Base-by-base conservation (phyloP, 2,113 vertebrate species). In the Sinocyclocheilus maitianheensis region DNA sequence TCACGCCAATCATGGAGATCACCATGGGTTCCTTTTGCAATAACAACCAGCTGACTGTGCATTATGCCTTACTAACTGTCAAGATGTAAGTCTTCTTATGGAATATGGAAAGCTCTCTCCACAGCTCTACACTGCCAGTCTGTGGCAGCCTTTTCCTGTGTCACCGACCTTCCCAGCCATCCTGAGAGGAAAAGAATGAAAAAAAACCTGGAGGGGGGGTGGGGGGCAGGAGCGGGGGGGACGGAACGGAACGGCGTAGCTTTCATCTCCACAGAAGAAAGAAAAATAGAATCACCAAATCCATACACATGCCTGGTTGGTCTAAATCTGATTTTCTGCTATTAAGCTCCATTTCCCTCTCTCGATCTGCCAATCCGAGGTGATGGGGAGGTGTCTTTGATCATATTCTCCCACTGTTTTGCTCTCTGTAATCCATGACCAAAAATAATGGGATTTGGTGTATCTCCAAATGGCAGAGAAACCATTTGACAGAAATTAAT, bases 241-340 rank as follows among this genome's bases (percentile, higher is more conserved):
- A 1, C 6, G 7, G 40, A 6, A 8, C 7, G 9, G 9, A 46
- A 53, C 20, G 46, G 67, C 24, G 26, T 40, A 80, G 83, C 85
- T 87, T 89, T 89, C 85, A 90, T 90, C 83, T 89, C 34, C 2
- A 48, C 81, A 87, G 10, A 89, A 80, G 80, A 85, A 88, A 85
- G 43, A 46, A 79, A 75, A 65, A 77, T 34, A 81, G 84, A 86
- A 87, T 88, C 69, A 81, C 48, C 67, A 81, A 72, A 89, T 87
- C 67, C 88, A 86, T 88, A 84, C 87, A 76, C 84, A 80, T 79
- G 82, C 86, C 81, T 87, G 83, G 67, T 77, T 88, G 67, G 82
- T 92, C 92, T 92, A 96, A 97, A 95, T 96, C 93, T 91, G 94
- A 96, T 96, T 93, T 96, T 95, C 93, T 93, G 92, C 93, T 94